A percentile compares a stretch with the other conserved stretches of the same genome.
Conservation (phyloP, 2,888 invertebrate genomes). For the Pterobdella sp. region DNA sequence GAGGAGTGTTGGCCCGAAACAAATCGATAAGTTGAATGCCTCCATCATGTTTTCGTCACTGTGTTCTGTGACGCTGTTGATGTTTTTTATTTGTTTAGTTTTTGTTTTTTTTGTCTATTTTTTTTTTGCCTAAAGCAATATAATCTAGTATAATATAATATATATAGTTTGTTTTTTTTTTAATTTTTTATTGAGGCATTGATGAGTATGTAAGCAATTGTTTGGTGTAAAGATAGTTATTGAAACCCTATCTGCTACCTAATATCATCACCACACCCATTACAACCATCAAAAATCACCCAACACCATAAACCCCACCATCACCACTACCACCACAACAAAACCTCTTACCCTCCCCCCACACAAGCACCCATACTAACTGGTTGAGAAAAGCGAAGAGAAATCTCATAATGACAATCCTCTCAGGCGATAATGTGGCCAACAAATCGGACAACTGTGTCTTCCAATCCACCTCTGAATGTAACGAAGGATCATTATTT, state of each 20-base stretch:
- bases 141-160: no score
- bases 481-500: no score
- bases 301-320: neutral
- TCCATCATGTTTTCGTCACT: slow-evolving; percentile 97
- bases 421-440: slow-evolving; percentile 68
- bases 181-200: no score
- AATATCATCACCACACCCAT: neutral
- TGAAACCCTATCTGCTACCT: no score
- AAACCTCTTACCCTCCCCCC: neutral
- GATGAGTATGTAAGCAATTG: no score
- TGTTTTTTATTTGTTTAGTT: no score
- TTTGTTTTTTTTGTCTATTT: no score
- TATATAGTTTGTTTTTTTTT: no score
- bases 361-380: slow-evolving; percentile 44
- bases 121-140: no score
- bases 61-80: slow-evolving; percentile 70
- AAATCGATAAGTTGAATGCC: slow-evolving; percentile 92
- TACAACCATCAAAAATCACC: neutral
- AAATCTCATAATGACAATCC: slow-evolving; percentile 82
- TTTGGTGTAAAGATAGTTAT: no score
- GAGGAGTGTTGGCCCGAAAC: slow-evolving; percentile 92
- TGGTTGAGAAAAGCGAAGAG: slow-evolving; percentile 91
- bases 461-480: slow-evolving; percentile 19
- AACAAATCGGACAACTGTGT: slow-evolving; percentile 10
- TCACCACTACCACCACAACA: neutral